A percentile compares a stretch with the other conserved stretches of the same genome.
phyloP scores from a whole-genome alignment of 2,888 invertebrate genomes.

The Drosophila demipolita region DNA sequence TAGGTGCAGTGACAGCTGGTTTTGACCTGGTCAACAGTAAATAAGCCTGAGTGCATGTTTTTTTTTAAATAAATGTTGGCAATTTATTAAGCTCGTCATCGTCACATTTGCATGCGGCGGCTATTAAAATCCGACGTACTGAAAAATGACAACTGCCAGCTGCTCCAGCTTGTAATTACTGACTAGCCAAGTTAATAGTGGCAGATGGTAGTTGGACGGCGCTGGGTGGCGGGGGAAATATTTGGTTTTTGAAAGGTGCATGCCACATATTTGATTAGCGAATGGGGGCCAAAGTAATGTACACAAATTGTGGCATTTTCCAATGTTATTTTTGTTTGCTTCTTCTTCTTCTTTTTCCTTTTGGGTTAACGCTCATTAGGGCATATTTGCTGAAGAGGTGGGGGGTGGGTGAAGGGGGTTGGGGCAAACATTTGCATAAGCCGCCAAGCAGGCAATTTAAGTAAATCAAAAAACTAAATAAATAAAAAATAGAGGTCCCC shows the following conservation, averaged over 20 bases:
- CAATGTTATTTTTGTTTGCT: slow-evolving; percentile 32
- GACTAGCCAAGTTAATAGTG: slow-evolving; percentile 1
- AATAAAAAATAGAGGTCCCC: slow-evolving; percentile 58
- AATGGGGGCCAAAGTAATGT: slow-evolving; percentile 24
- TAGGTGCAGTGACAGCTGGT: slow-evolving; percentile 65
- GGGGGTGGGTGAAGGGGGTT: not conserved
- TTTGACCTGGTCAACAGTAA: slow-evolving; percentile 49
- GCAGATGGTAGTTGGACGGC: not conserved
- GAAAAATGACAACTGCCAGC: slow-evolving; percentile 75
- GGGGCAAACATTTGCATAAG: slow-evolving; percentile 68
- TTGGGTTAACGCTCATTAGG: slow-evolving; percentile 79
- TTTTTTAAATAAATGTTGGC: slow-evolving; percentile 62
- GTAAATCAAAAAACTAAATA: slow-evolving; percentile 70
- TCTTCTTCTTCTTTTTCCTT: slow-evolving; percentile 32
- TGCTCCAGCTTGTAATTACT: slow-evolving; percentile 65
- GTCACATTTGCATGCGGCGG: slow-evolving; percentile 69
- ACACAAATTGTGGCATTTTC: slow-evolving; percentile 30
- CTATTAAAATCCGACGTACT: slow-evolving; percentile 60
- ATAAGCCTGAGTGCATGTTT: slow-evolving; percentile 23
- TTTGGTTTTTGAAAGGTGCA: slow-evolving; percentile 53
- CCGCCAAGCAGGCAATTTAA: slow-evolving; percentile 66
- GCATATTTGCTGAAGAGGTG: slow-evolving; percentile 57
- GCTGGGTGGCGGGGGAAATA: slow-evolving; percentile 6
- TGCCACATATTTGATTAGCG: slow-evolving; percentile 59
- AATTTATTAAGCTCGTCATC: slow-evolving; percentile 69